phyloP scores from a whole-genome alignment of 1,140 invertebrate species.

The Nilaparvata lugens region DNA sequence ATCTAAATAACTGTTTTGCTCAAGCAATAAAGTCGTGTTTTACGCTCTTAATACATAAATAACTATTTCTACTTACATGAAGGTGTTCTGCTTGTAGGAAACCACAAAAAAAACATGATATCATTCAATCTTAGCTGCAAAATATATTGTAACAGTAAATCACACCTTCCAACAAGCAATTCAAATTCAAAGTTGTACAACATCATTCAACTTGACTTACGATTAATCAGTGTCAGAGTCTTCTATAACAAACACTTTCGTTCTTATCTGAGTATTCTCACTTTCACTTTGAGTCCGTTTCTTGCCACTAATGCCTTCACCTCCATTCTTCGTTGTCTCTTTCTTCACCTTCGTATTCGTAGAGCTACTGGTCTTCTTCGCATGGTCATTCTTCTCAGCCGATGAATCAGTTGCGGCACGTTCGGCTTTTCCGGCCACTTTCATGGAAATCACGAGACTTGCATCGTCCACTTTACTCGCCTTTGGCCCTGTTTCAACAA shows the following conservation, averaged over 20 bases:
- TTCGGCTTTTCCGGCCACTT: background rate
- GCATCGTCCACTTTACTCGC: constrained; percentile 5
- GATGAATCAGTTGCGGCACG: background rate
- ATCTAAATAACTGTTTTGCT: too few species aligned
- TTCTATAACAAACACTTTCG: background rate
- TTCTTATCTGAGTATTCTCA: background rate
- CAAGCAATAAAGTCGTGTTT: too few species aligned
- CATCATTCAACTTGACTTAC: background rate
- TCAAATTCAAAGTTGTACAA: background rate
- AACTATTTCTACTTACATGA: too few species aligned
- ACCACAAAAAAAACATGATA: too few species aligned
- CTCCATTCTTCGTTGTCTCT: background rate
- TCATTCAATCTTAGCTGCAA: too few species aligned
- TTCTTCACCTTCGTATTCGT: background rate
- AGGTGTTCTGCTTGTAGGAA: too few species aligned
- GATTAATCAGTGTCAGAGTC: constrained; percentile 3
- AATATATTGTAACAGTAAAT: too few species aligned
- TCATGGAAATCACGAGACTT: constrained; percentile 9
- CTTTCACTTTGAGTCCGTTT: background rate
- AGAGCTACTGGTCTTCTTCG: background rate
- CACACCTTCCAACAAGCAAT: background rate
- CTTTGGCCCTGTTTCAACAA: constrained; percentile 3
- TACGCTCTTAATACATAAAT: too few species aligned
- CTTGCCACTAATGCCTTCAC: background rate
- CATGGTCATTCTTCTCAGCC: background rate